Evolutionary conservation across 1,140 invertebrate genomes (phyloP), one percentile per base, ranked within the genome.

Genomic region (Bombus picipes): DNA sequence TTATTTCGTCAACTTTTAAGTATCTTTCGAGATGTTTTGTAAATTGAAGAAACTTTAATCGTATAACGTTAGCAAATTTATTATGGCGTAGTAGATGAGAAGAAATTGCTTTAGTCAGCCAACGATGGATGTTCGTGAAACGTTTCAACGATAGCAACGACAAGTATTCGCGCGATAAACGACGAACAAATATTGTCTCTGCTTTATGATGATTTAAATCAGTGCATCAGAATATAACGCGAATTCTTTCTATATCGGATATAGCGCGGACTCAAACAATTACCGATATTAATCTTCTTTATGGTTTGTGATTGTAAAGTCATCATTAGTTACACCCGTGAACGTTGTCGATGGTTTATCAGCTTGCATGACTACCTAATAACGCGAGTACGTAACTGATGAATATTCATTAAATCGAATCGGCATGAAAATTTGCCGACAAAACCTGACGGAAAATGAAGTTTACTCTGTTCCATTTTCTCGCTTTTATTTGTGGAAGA

Each of bases 31-130:
- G 47, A 22, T 22, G 18, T 53, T 37, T 37, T 10, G 15, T 10
- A n/a, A 72, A 41, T 39, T 28, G 39, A 8, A 15, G 0, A 18
- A 18, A 10, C n/a, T 18, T 6, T 8, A 15, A 15, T 25, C 8
- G 22, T 28, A 15, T 2, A 43, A 39, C 47, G 18, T 22, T 53
- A 8, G n/a, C 4, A 22, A 41, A 12, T n/a, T 12, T 72, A 71
- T 43, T 18, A 41, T 32, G 12, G 32, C 41, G 8, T 1, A 12
- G 59, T n/a, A n/a, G 62, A 81, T 34, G 71, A 87, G 80, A 57
- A 87, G 80, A 57, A 71, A 71, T 86, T 71, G 41, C 71, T 81
- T 34, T 66, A 53, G 41, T 65, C 37, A 76, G 53, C 85, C 70
- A 72, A 37, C 53, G 59, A n/a, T n/a, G 28, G 0, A 28, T 1